Percentiles rank a stretch among this genome's conserved stretches.
Evolutionary conservation across 2,797 vertebrate genomes (phyloP).

Genomic region (Thunnus albacares): DNA sequence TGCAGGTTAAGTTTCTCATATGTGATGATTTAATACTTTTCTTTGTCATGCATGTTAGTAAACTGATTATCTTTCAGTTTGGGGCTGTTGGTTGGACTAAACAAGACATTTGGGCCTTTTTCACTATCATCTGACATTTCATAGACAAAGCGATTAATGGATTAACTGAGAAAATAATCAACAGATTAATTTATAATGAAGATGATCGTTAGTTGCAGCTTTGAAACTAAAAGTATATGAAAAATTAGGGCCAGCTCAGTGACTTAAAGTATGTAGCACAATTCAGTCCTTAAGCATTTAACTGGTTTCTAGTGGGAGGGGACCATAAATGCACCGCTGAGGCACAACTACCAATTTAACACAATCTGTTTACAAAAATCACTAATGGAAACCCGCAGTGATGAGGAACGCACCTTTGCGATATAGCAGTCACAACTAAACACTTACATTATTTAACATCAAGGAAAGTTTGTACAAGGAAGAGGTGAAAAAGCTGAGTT

Average conservation of each 20-base stretch:
- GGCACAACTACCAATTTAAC: slow-evolving; percentile 27
- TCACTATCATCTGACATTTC: too few relatives aligned
- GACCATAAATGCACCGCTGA: slow-evolving; percentile 9
- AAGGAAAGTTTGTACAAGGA: slow-evolving; percentile 40
- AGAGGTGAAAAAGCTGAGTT: slow-evolving; percentile 46
- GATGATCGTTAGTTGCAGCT: too few relatives aligned
- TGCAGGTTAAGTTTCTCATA: too few relatives aligned
- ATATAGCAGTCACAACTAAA: slow-evolving; percentile 23
- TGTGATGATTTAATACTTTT: too few relatives aligned
- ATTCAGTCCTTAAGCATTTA: slow-evolving; percentile 16
- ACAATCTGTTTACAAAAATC: slow-evolving; percentile 26
- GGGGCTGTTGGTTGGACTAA: too few relatives aligned
- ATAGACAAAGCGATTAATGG: too few relatives aligned
- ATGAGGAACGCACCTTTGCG: slow-evolving; percentile 29
- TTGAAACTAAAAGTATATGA: not conserved
- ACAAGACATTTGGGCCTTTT: too few relatives aligned
- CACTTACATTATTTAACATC: slow-evolving; percentile 33
- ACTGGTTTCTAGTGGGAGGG: slow-evolving; percentile 25
- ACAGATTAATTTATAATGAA: too few relatives aligned
- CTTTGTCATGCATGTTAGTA: too few relatives aligned
- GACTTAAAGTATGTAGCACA: slow-evolving; percentile 8
- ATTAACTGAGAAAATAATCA: too few relatives aligned
- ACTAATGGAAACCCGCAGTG: slow-evolving; percentile 35
- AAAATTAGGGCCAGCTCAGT: not conserved
- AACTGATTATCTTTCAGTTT: too few relatives aligned